A percentile compares a stretch with the other conserved stretches of the same genome.
These are phyloP conservation scores for Podabrus alpinus DNA, from an alignment of 2,888 invertebrate species.

Conservation along the genomic window DNA sequence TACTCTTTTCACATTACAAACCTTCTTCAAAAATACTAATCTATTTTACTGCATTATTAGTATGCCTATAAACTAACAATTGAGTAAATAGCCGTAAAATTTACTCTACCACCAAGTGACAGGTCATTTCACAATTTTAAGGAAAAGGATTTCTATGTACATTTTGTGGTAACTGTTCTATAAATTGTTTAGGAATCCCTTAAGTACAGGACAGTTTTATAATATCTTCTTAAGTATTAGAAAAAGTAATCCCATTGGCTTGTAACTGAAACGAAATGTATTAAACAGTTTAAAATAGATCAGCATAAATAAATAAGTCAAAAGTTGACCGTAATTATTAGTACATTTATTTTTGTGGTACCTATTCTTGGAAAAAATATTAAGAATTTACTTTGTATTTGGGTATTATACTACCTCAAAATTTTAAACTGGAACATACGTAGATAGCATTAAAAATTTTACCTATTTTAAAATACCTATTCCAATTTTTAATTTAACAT, in stretches of 20 bases:
- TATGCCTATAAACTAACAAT: background rate
- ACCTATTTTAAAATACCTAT: background rate
- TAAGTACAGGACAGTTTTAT: background rate
- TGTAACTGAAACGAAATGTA: background rate
- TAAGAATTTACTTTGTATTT: background rate
- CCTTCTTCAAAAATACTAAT: background rate
- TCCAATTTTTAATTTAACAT: background rate
- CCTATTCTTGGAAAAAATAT: background rate
- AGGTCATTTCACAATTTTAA: background rate
- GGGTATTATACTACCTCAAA: background rate
- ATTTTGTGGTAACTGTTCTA: background rate
- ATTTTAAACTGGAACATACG: background rate
- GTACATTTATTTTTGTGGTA: background rate
- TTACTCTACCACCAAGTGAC: background rate
- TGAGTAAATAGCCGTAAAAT: background rate
- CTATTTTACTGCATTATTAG: background rate
- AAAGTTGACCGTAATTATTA: background rate
- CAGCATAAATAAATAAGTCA: background rate
- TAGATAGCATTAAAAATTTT: too few species aligned
- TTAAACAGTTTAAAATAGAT: background rate
- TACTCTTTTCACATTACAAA: background rate
- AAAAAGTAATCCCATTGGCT: background rate
- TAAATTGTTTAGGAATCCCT: background rate
- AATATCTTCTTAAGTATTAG: background rate
- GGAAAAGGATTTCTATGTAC: background rate